These are phyloP conservation scores for Drosophila sordidapex DNA, from an alignment of 2,888 invertebrate genomes.

Conservation along the genomic window DNA sequence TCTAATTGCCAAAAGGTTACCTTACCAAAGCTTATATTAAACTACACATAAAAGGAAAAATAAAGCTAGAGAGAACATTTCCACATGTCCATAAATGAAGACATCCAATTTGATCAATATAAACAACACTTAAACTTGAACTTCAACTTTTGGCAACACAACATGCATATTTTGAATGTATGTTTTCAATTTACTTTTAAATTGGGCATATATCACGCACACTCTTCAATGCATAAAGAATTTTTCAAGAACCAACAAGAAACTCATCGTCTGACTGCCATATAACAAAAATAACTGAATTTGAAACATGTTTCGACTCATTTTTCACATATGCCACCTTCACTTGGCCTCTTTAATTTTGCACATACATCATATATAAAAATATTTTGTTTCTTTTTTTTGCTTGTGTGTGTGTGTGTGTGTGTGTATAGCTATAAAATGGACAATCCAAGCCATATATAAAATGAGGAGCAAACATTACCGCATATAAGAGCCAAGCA, in stretches of 20 bases:
- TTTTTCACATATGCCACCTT: conserved; percentile 67
- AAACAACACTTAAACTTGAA: not conserved
- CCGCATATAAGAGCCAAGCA: conserved; percentile 58
- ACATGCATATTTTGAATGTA: not conserved
- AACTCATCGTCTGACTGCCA: conserved; percentile 43
- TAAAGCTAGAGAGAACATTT: not conserved
- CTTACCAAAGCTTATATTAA: not conserved
- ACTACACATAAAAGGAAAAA: not conserved
- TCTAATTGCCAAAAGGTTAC: not conserved
- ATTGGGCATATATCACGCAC: conserved; percentile 1
- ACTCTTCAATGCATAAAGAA: conserved; percentile 6
- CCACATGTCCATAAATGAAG: not conserved
- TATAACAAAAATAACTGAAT: conserved; percentile 56
- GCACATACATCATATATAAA: conserved; percentile 8
- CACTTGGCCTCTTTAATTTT: conserved; percentile 60
- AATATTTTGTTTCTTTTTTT: not conserved
- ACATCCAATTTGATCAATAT: not conserved
- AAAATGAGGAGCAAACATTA: conserved; percentile 50
- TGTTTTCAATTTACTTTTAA: not conserved
- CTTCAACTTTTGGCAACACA: no score
- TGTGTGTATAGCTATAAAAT: conserved; percentile 47
- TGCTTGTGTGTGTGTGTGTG: not conserved
- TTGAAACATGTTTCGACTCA: conserved; percentile 24
- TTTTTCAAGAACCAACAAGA: conserved; percentile 35
- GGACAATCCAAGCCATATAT: conserved; percentile 43